Evolutionary conservation across 2,113 vertebrate genomes (phyloP), one percentile per base, ranked within the genome.

Genomic region (Coregonus clupeaformis): DNA sequence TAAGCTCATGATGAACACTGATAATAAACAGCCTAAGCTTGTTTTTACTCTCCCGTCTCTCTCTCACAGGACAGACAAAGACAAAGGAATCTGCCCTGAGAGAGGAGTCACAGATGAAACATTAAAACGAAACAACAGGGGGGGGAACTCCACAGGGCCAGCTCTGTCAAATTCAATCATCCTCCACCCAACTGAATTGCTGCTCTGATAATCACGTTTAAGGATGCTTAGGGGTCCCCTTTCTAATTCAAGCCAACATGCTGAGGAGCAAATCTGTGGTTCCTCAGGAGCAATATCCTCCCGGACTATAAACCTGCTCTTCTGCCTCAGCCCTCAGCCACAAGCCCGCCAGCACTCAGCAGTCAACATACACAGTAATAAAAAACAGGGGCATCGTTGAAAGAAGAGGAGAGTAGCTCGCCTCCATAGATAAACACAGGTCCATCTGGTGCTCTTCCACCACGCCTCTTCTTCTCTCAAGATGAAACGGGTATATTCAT

Each of bases 1-100:
- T 79, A 89, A 84, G 80, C 87, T 84, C 6, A 67, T 32, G 83
- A 85, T 63, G 1, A 85, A 87, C 79, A 79, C 89, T 85, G 79
- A 86, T 83, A 42, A 52, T 52, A 88, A 81, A 88, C 76, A 22
- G n/a, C 89, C 82, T 68, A 67, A 30, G 29, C 18, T 20, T 67
- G 16, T 32, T 36, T 27, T 67, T 67, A 32, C 29, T 20, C 36
- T 18, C 65, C 27, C 3, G 12, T 67, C 16, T 65, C 25, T 14
- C 29, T 67, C 65, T 30, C 30, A 6, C 29, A 18, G 74, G 77
- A 78, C 71, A 74, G 83, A 78, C 72, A 89, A 80, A 83, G 77
- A 89, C 71, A 72, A 73, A 78, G 84, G 80, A 65, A 57, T 72
- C 82, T 87, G 82, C 71, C 62, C 45, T 81, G 22, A 20, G 45